These are phyloP conservation scores for Aldrovandia affinis DNA, from an alignment of 2,797 vertebrate genomes.

Conservation along the genomic window DNA sequence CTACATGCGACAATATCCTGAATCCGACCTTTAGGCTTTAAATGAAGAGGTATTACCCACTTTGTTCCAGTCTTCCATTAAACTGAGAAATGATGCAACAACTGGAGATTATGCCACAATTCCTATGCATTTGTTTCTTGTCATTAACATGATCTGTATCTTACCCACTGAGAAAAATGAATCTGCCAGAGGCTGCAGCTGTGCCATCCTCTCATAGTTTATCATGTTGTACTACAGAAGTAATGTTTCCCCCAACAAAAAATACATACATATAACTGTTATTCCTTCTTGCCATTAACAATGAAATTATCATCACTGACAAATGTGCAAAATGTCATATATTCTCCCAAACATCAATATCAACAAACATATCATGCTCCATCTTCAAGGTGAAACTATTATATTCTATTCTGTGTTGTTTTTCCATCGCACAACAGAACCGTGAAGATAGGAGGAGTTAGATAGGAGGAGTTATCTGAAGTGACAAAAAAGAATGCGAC, in stretches of 20 bases:
- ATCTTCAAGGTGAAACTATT: background rate
- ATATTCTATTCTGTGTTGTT: too few relatives aligned
- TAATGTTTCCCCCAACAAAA: background rate
- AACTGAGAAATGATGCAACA: background rate
- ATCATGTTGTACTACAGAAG: background rate
- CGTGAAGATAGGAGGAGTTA: too few relatives aligned
- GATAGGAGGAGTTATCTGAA: too few relatives aligned
- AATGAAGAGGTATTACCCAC: background rate
- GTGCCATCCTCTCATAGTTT: background rate
- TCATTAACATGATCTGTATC: slow-evolving; percentile 8
- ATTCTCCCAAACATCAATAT: background rate
- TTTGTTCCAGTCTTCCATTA: background rate
- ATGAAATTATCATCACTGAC: background rate
- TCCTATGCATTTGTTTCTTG: background rate
- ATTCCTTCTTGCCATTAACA: slow-evolving; percentile 2
- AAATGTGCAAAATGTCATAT: background rate
- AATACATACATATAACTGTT: background rate
- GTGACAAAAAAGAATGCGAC: too few relatives aligned
- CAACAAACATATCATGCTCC: background rate
- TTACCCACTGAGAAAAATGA: background rate
- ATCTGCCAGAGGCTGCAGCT: background rate
- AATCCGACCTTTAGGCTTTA: background rate
- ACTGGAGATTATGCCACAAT: background rate
- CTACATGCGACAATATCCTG: background rate
- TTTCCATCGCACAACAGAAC: too few relatives aligned